Base-by-base conservation (phyloP, 2,113 vertebrate genomes). In the Archocentrus centrarchus region DNA sequence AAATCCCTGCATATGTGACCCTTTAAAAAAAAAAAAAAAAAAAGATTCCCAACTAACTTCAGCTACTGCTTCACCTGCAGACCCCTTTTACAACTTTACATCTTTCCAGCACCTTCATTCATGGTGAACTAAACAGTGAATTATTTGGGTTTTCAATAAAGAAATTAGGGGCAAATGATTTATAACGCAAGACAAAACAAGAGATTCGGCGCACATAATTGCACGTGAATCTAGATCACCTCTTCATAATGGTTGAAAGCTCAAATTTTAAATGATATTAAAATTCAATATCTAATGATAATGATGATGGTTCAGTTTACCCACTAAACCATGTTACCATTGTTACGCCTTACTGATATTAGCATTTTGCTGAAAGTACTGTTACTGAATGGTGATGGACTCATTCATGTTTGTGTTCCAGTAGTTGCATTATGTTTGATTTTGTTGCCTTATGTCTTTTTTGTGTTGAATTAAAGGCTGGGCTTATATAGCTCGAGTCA, bases 161-260 rank as follows among this genome's bases (percentile, higher is more conserved):
- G 47, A 53, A 32, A 53, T 13, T 18, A 10, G 24, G 24, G 50
- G 15, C 3, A 50, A 24, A 0, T 0, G 24, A 70, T 73, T 53
- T 53, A 53, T 8, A 73, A 32, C 44, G 30, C 17, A 73, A 32
- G 50, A 0, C 44, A 73, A 53, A 73, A 50, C 20, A 73, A 53
- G 44, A 11, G 41, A 0, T 68, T 50, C 0, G 2, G 2, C 50
- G 41, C 24, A 13, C 0, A 53, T 53, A 11, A 35, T 20, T 35
- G 47, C 47, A n/a, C 0, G 3, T 0, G 3, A n/a, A 73, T n/a
- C 68, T 18, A 14, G 27, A 55, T 73, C 1, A 35, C 30, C 18
- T 3, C 11, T 55, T 73, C 68, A 35, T 55, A 55, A 55, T 5
- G 32, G 47, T 35, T 73, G 11, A 35, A 73, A n/a, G 8, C 50